phyloP scores from a whole-genome alignment of 2,113 vertebrate genomes.

The Athene cunicularia region DNA sequence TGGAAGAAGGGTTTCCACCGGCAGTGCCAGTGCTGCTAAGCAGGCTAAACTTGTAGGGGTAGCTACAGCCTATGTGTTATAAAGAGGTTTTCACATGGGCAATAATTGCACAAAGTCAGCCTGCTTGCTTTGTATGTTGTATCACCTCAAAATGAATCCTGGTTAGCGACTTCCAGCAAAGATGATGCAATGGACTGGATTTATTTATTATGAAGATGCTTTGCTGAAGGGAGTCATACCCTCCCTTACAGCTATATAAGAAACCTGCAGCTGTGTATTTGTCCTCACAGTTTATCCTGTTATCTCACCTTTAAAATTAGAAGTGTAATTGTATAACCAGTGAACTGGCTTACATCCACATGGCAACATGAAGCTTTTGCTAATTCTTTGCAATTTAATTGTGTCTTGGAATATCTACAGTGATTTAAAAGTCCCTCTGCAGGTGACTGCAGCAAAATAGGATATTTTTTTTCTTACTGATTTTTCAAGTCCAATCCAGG shows the following conservation, averaged over 20 bases:
- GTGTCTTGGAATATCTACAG: neutral
- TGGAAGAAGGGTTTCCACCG: neutral
- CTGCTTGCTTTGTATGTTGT: neutral
- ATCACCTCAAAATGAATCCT: neutral
- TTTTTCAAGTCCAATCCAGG: neutral
- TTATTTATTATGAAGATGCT: neutral
- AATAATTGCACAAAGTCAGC: neutral
- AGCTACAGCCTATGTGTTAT: neutral
- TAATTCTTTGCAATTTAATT: neutral
- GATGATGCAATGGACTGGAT: neutral
- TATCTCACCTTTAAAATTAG: neutral
- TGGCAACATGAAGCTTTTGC: neutral
- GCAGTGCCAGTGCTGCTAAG: neutral
- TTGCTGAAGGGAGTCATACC: neutral
- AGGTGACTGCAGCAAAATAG: neutral
- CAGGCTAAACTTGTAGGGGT: neutral
- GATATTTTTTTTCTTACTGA: neutral
- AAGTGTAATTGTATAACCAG: neutral
- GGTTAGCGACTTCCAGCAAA: neutral
- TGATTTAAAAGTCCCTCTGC: neutral
- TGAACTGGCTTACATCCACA: neutral
- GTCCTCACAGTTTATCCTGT: neutral
- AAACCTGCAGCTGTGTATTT: neutral
- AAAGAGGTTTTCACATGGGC: neutral
- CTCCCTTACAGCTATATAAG: neutral